Evolutionary conservation across 2,888 invertebrate species (phyloP).

Genomic region (Netelia inedita): DNA sequence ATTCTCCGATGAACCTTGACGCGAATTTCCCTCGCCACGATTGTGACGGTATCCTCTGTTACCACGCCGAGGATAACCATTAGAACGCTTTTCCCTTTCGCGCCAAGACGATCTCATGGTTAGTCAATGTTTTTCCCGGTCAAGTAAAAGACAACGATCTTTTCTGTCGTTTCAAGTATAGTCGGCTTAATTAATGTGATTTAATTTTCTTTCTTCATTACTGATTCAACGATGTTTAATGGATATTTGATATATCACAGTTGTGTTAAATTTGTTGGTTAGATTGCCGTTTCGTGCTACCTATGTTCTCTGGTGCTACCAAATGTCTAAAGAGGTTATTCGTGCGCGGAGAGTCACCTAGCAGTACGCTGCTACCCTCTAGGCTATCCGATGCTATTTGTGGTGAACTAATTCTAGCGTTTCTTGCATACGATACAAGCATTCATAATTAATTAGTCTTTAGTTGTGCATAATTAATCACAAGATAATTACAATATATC

Average conservation of each 20-base stretch:
- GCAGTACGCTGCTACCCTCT: neutral
- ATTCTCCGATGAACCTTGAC: conserved; percentile 7
- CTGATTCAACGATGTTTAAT: neutral
- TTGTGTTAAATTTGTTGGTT: neutral
- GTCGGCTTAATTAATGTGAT: neutral
- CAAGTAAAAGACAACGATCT: neutral
- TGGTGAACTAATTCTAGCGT: neutral
- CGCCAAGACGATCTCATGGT: conserved; percentile 58
- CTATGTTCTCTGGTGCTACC: no score
- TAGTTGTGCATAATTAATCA: no score
- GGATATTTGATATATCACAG: neutral
- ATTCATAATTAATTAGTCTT: no score
- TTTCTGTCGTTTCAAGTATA: neutral
- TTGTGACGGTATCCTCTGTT: conserved; percentile 59
- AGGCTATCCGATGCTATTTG: neutral
- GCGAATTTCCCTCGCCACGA: conserved; percentile 54
- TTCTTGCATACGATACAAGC: no score
- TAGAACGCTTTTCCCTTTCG: conserved; percentile 43
- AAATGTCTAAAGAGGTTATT: neutral
- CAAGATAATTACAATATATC: no score
- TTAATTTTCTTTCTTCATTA: neutral
- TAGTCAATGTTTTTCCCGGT: neutral
- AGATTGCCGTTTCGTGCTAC: neutral
- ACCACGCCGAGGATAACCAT: conserved; percentile 62
- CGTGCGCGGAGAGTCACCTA: neutral